phyloP scores from a whole-genome alignment of 2,113 vertebrate species.

The Pluvianellus socialis region DNA sequence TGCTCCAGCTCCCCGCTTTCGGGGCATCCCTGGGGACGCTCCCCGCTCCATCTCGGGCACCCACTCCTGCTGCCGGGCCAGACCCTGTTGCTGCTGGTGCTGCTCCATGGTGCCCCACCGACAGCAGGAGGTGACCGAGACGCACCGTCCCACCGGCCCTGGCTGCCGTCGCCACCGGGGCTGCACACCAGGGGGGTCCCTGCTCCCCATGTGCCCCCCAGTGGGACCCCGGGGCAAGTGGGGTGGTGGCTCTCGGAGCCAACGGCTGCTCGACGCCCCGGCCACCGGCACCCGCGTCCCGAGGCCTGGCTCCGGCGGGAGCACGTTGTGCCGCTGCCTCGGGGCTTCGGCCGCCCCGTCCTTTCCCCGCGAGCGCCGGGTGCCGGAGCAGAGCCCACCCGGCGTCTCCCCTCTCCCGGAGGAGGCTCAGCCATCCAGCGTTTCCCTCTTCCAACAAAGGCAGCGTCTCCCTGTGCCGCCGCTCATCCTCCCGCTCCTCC shows the following conservation, averaged over 20 bases:
- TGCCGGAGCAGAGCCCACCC: neutral
- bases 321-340: fast-evolving
- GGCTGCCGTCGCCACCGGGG: no score
- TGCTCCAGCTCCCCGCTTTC: fast-evolving
- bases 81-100: no score
- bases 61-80: no score
- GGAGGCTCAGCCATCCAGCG: neutral
- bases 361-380: fast-evolving
- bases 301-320: neutral
- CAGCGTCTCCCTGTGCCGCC: neutral
- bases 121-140: no score
- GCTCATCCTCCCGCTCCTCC: neutral
- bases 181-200: no score
- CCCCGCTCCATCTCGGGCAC: no score
- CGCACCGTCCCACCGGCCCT: no score
- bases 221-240: no score
- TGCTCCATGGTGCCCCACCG: no score
- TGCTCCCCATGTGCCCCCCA: no score
- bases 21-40: no score
- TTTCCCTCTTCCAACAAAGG: neutral
- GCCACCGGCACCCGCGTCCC: fast-evolving
- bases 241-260: neutral
- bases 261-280: fast-evolving
- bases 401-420: neutral
- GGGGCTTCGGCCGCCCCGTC: fast-evolving